Evolutionary conservation across 2,113 vertebrate genomes (phyloP).

Genomic region (Vidua macroura): DNA sequence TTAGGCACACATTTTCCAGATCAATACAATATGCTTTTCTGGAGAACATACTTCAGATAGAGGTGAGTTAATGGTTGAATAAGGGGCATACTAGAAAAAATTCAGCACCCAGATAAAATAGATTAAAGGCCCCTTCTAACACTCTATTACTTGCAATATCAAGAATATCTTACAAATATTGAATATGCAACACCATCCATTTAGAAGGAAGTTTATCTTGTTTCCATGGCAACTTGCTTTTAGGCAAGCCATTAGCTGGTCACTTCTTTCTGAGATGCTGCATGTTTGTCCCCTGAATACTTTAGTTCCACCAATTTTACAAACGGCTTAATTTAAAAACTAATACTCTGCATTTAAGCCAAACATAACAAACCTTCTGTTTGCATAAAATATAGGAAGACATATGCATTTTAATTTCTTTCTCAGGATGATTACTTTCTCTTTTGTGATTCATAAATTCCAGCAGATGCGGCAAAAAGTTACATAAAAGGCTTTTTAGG

Average conservation of each 20-base stretch:
- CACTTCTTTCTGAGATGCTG: background rate
- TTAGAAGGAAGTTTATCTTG: background rate
- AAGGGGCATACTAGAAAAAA: background rate
- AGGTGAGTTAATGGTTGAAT: background rate
- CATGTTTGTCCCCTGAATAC: background rate
- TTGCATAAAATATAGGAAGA: background rate
- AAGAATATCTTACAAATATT: background rate
- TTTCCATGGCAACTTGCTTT: slow-evolving; percentile 3
- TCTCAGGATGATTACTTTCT: slow-evolving; percentile 2
- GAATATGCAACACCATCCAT: background rate
- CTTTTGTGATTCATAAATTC: slow-evolving; percentile 56
- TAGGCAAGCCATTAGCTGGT: background rate
- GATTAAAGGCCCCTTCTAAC: background rate
- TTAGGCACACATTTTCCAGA: background rate
- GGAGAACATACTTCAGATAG: background rate
- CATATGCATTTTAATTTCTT: background rate
- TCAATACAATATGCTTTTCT: background rate
- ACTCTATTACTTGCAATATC: background rate
- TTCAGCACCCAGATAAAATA: background rate
- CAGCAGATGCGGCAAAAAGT: slow-evolving; percentile 49
- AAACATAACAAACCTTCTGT: background rate
- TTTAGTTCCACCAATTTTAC: background rate
- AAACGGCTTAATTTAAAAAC: background rate
- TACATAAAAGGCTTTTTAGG: slow-evolving; percentile 63
- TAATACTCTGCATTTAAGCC: background rate